These are phyloP conservation scores for Semnopithecus entellus DNA, from an alignment of 2,113 vertebrate species.

Conservation along the genomic window DNA sequence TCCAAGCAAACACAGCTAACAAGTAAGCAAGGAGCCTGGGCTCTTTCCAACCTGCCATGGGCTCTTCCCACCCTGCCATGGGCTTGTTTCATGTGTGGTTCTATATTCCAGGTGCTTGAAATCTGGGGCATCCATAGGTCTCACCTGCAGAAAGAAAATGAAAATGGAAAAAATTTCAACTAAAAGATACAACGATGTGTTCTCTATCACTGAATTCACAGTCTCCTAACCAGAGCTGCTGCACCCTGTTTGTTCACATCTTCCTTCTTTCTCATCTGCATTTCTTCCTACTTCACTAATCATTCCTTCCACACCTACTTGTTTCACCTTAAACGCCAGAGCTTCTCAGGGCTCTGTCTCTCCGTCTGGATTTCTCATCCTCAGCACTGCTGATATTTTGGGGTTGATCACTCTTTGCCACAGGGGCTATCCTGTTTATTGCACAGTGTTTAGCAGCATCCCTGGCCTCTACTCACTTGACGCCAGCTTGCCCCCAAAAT, in stretches of 20 bases:
- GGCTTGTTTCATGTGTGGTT: background rate
- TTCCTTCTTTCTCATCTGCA: background rate
- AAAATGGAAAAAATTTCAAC: background rate
- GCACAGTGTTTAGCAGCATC: background rate
- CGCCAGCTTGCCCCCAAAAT: fast-evolving
- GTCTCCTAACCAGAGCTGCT: fast-evolving
- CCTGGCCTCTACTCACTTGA: background rate
- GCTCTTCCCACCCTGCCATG: background rate
- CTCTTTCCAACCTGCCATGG: background rate
- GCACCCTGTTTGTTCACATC: no score
- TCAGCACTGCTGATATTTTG: background rate
- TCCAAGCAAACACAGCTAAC: background rate
- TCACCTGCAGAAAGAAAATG: background rate
- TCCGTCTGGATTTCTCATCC: background rate
- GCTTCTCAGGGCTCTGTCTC: background rate
- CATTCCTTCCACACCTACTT: background rate
- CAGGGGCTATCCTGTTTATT: background rate
- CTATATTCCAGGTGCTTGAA: background rate
- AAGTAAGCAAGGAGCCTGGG: background rate
- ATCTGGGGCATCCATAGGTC: background rate
- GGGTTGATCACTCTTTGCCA: background rate
- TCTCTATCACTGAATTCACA: fast-evolving
- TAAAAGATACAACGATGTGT: fast-evolving
- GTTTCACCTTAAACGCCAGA: background rate
- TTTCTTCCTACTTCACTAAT: background rate